These are phyloP conservation scores for Heliocidaris tuberculata DNA, from an alignment of 35 echinoderm and acorn worm genomes.

Conservation along the genomic window DNA sequence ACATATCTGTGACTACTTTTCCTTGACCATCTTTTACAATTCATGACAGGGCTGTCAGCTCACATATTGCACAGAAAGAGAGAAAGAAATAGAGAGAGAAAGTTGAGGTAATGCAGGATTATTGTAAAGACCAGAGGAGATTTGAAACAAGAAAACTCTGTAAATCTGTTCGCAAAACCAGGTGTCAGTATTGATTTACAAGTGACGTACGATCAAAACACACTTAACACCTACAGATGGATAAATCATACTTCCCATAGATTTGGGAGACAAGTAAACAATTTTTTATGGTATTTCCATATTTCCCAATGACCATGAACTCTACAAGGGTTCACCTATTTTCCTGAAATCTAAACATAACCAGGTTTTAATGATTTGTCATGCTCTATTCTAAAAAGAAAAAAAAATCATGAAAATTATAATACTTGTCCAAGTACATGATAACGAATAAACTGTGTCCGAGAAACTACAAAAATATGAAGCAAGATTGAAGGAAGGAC, in stretches of 20 bases:
- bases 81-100: no score
- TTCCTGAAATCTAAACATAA: not conserved
- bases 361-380: not conserved
- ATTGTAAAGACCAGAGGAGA: no score
- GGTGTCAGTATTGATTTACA: not conserved
- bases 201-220: not conserved
- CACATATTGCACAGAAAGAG: no score
- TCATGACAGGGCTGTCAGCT: no score
- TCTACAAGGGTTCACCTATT: not conserved
- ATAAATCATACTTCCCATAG: not conserved
- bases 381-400: not conserved
- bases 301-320: not conserved
- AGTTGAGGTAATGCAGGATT: no score
- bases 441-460: not conserved
- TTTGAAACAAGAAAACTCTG: not conserved
- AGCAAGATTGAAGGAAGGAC: not conserved
- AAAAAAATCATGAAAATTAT: not conserved
- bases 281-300: not conserved
- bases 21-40: no score
- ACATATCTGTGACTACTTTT: no score
- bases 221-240: slow-evolving; percentile 7
- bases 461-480: not conserved
- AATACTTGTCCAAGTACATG: not conserved
- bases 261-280: not conserved
- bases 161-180: not conserved